phyloP scores from a whole-genome alignment of 2,888 invertebrate genomes.

The Idaea biselata region DNA sequence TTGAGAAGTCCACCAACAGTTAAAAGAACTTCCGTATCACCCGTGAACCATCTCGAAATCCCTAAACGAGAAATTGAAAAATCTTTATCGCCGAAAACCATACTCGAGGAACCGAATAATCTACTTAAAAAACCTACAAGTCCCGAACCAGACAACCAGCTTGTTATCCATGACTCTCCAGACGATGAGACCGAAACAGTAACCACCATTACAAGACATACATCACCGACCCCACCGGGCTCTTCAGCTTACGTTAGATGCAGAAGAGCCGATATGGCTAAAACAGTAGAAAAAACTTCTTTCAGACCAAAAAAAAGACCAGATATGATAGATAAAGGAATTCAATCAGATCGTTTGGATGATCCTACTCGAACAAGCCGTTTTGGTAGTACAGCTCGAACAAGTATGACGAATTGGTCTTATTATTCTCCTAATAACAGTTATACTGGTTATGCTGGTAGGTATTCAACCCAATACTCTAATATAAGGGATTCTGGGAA shows the following conservation, averaged over 20 bases:
- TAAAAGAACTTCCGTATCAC: slow-evolving; percentile 62
- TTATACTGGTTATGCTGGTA: slow-evolving; percentile 72
- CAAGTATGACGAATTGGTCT: slow-evolving; percentile 83
- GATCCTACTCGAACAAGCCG: slow-evolving; percentile 84
- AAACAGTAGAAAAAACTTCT: slow-evolving; percentile 86
- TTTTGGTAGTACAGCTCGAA: slow-evolving; percentile 80
- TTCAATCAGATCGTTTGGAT: slow-evolving; percentile 87
- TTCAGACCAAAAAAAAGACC: slow-evolving; percentile 79
- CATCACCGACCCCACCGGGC: slow-evolving; percentile 88
- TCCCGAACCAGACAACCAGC: background rate
- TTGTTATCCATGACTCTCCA: slow-evolving; percentile 22
- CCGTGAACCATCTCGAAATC: slow-evolving; percentile 53
- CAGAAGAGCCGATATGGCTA: slow-evolving; percentile 86
- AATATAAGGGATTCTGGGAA: slow-evolving; percentile 48
- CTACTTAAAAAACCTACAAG: slow-evolving; percentile 23
- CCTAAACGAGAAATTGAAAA: slow-evolving; percentile 48
- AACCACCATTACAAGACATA: slow-evolving; percentile 86
- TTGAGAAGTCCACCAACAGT: slow-evolving; percentile 64
- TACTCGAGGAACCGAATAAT: slow-evolving; percentile 39
- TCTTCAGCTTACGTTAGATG: slow-evolving; percentile 82
- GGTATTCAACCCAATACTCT: slow-evolving; percentile 72
- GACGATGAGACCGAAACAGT: slow-evolving; percentile 71
- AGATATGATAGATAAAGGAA: slow-evolving; percentile 84
- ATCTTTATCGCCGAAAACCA: slow-evolving; percentile 37
- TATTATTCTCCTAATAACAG: slow-evolving; percentile 77